These are phyloP conservation scores for Echinops telfairi DNA, from an alignment of 2,113 vertebrate genomes.

Conservation along the genomic window DNA sequence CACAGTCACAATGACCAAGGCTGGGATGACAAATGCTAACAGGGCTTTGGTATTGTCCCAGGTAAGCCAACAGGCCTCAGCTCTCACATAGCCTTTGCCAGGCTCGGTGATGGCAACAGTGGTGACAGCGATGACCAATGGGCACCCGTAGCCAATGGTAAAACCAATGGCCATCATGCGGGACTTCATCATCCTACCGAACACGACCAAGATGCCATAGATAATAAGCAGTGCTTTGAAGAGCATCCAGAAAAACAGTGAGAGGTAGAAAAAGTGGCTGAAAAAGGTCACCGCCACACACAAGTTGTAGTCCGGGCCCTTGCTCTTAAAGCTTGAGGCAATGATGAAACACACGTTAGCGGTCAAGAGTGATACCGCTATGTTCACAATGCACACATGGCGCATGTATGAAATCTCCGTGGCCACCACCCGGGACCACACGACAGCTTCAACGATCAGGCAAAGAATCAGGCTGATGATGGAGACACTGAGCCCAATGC, in stretches of 20 bases:
- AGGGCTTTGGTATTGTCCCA: constrained; percentile 91
- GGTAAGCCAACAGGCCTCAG: constrained; percentile 92
- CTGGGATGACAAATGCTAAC: constrained; percentile 91
- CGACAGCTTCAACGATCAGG: constrained; percentile 87
- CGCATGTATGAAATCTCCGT: constrained; percentile 92
- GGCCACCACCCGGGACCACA: constrained; percentile 89
- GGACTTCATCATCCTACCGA: constrained; percentile 89
- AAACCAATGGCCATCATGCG: constrained; percentile 89
- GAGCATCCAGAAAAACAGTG: constrained; percentile 96
- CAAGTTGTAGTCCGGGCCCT: constrained; percentile 61
- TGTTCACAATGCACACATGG: constrained; percentile 92
- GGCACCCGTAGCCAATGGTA: constrained; percentile 90
- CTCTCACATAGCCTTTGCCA: constrained; percentile 84
- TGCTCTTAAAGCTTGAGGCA: constrained; percentile 59
- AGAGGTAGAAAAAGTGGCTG: constrained; percentile 93
- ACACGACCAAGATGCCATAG: constrained; percentile 90
- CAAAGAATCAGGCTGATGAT: constrained; percentile 90
- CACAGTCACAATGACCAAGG: constrained; percentile 89
- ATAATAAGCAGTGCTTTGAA: constrained; percentile 91
- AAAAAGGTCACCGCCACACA: constrained; percentile 93
- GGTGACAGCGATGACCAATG: constrained; percentile 89
- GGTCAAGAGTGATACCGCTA: constrained; percentile 88
- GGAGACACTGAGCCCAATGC: constrained; percentile 90
- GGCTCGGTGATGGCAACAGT: constrained; percentile 91
- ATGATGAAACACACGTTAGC: constrained; percentile 93